A percentile compares a stretch with the other conserved stretches of the same genome.
Conservation (phyloP, 2,797 vertebrate species). For the Gymnopithys bicolor region DNA sequence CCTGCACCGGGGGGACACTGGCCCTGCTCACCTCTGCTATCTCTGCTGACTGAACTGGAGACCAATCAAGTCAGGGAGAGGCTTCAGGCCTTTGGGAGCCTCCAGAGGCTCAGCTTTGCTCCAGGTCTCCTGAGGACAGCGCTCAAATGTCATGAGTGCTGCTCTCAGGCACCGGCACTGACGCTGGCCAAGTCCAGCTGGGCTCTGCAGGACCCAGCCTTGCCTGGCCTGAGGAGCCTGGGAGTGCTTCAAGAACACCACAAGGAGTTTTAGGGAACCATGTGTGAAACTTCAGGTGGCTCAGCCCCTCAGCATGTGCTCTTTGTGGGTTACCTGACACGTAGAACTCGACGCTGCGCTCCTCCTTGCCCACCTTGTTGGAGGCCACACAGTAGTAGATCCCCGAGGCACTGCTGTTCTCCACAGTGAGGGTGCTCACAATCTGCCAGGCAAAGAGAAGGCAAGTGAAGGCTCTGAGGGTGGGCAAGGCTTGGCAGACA, state of each 20-base stretch:
- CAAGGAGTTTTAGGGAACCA: neutral
- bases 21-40: neutral
- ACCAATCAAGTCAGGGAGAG: neutral
- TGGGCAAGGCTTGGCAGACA: neutral
- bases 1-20: neutral
- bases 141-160: neutral
- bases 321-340: slow-evolving; percentile 80
- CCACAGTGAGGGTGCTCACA: slow-evolving; percentile 81
- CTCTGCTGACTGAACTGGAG: neutral
- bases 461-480: neutral
- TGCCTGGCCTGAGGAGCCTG: neutral
- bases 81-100: neutral
- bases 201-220: neutral
- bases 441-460: slow-evolving; percentile 70
- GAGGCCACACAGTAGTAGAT: slow-evolving; percentile 81
- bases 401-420: slow-evolving; percentile 81
- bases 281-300: too few relatives aligned
- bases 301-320: too few relatives aligned
- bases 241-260: neutral
- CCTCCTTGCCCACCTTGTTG: slow-evolving; percentile 75
- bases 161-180: neutral
- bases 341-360: slow-evolving; percentile 79
- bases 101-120: neutral
- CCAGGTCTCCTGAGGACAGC: neutral
- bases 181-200: neutral